phyloP scores from a whole-genome alignment of 2,113 vertebrate genomes.

The Ia io region DNA sequence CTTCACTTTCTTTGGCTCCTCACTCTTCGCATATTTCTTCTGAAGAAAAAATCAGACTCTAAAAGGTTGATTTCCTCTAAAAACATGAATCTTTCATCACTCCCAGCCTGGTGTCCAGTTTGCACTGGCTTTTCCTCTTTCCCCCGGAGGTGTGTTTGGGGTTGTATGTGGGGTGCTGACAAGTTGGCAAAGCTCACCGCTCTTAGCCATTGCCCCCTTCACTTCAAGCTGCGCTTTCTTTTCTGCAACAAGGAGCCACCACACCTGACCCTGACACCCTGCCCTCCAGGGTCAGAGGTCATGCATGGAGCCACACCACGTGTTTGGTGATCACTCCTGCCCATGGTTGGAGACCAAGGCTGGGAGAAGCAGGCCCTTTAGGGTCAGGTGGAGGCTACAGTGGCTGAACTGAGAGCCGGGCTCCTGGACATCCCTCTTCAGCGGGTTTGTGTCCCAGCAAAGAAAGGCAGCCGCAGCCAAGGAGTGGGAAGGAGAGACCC shows the following conservation, averaged over 20 bases:
- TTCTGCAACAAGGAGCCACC: not conserved
- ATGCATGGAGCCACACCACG: accelerated
- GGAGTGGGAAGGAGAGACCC: not conserved
- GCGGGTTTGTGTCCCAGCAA: not conserved
- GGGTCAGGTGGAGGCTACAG: not conserved
- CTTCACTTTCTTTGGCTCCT: not conserved
- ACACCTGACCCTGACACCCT: not conserved
- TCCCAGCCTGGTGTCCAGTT: accelerated
- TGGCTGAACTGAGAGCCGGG: not conserved
- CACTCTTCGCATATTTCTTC: not conserved
- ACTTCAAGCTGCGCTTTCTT: not conserved
- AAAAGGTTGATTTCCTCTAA: not conserved
- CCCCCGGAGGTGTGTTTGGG: not conserved
- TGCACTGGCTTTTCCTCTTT: not conserved
- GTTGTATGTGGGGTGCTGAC: not conserved
- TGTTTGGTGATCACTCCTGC: accelerated
- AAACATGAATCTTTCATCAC: not conserved
- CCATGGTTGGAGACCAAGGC: not conserved
- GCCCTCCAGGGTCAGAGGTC: not conserved
- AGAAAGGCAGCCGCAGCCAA: not conserved
- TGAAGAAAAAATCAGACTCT: not conserved
- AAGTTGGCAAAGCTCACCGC: no score
- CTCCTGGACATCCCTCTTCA: not conserved
- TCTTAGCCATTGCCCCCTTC: not conserved
- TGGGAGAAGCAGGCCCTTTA: not conserved